Percentiles rank a stretch among this genome's conserved stretches.
phyloP scores from a whole-genome alignment of 2,888 invertebrate species.

The Leptinotarsa tumamoca region DNA sequence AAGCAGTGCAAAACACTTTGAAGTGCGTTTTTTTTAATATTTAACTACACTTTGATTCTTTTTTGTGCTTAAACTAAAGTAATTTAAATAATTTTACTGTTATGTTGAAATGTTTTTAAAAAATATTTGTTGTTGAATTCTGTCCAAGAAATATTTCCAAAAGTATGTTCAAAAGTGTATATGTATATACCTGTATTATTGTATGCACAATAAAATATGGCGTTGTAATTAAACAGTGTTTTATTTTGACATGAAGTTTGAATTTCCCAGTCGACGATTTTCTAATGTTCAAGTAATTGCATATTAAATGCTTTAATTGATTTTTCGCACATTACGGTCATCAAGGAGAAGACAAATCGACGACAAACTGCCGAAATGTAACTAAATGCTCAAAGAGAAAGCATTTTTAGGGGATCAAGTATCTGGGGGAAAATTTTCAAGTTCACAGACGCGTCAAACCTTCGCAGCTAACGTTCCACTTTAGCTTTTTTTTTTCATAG shows the following conservation, averaged over 20 bases:
- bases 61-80: constrained; percentile 57
- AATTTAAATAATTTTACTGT: constrained; percentile 54
- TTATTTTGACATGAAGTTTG: not conserved
- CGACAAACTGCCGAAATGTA: too few species aligned
- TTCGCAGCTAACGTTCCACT: too few species aligned
- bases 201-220: constrained; percentile 69
- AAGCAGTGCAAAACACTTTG: constrained; percentile 48
- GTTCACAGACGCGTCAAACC: too few species aligned
- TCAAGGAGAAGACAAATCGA: too few species aligned
- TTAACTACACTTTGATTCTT: constrained; percentile 49
- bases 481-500: too few species aligned
- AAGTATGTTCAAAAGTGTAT: constrained; percentile 67
- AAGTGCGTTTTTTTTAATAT: constrained; percentile 54
- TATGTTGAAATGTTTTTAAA: constrained; percentile 64
- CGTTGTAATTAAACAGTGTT: constrained; percentile 60
- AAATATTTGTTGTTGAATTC: constrained; percentile 68
- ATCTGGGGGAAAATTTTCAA: too few species aligned
- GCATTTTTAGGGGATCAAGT: too few species aligned
- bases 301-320: too few species aligned
- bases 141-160: constrained; percentile 67
- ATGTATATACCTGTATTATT: constrained; percentile 69
- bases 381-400: too few species aligned
- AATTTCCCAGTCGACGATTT: too few species aligned
- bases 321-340: too few species aligned
- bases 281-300: too few species aligned